Base-by-base conservation (phyloP, 2,888 invertebrate genomes). In the Drosophila crucigera region DNA sequence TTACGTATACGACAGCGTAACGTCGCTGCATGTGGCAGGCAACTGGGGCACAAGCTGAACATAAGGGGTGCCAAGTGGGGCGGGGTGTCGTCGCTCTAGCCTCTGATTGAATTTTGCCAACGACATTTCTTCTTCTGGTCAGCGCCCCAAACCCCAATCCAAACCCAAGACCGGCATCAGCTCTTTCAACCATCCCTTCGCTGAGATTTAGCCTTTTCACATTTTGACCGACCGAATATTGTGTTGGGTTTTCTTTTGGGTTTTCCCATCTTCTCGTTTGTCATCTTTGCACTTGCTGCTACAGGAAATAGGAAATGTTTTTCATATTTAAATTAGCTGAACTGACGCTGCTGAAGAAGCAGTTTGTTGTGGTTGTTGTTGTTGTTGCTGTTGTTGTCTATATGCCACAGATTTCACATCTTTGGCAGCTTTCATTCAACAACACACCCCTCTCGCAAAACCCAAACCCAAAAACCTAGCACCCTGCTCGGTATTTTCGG, bases 301-400 rank as follows among this genome's bases (percentile, higher is more conserved):
- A 79, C 89, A 89, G 90, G 89, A 90, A 88, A 84, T 86, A 78
- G 90, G 87, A 88, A 88, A 88, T 89, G 90, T 77, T 90, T 79
- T 84, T 88, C 84, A 89, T 75, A 87, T 83, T 82, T 82, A 80
- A 89, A 90, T 90, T 89, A 82, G 88, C 16, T 16, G 16, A 16
- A 47, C 47, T 25, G 25, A 25, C 47, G 47, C 16, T 43, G 31
- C 31, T 14, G 47, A 47, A 47, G 22, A 47, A 47, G 22, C 47
- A 22, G 47, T 22, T 25, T 31, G n/a, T 6, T 65, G 47, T 31
- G 30, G 61, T 61, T 58, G 31, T 14, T 58, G 30, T 67, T 58
- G 52, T 39, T 60, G 41, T 4, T 22, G 47, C 10, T 41, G 4
- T 5, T 11, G 19, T 47, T 67, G 41, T 60, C 66, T 69, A 56